Conservation (phyloP, 1,140 invertebrate species). For the Trichomalopsis sarcophagae region DNA sequence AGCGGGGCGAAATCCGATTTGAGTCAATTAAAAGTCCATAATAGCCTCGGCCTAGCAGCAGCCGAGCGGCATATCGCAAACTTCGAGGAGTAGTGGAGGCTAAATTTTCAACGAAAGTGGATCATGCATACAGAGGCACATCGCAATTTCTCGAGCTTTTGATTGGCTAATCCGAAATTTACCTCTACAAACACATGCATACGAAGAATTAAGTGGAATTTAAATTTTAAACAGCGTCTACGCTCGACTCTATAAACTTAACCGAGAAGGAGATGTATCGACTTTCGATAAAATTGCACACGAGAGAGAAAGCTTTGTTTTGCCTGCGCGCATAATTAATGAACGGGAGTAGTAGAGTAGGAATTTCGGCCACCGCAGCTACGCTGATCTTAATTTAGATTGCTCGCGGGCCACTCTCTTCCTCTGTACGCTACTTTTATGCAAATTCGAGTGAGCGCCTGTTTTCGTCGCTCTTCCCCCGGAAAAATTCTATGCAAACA, state of each 20-base stretch:
- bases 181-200: background rate
- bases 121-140: background rate
- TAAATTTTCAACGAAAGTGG: slow-evolving; percentile 23
- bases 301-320: background rate
- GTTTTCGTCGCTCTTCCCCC: too few species aligned
- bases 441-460: background rate
- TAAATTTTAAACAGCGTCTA: slow-evolving; percentile 9
- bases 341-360: background rate
- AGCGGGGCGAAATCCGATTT: background rate
- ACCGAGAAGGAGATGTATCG: background rate
- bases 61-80: background rate
- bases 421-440: background rate
- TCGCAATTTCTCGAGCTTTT: background rate
- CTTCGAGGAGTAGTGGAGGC: background rate
- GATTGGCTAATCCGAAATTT: slow-evolving; percentile 34
- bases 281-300: background rate
- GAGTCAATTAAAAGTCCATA: slow-evolving; percentile 1
- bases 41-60: background rate
- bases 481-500: too few species aligned
- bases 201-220: slow-evolving; percentile 31
- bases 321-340: background rate
- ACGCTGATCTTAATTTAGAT: background rate
- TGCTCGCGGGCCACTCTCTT: background rate
- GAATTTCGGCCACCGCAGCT: background rate
- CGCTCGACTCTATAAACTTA: background rate